These are phyloP conservation scores for Lordiphosa andalusiaca DNA, from an alignment of 2,888 invertebrate species.

Conservation along the genomic window DNA sequence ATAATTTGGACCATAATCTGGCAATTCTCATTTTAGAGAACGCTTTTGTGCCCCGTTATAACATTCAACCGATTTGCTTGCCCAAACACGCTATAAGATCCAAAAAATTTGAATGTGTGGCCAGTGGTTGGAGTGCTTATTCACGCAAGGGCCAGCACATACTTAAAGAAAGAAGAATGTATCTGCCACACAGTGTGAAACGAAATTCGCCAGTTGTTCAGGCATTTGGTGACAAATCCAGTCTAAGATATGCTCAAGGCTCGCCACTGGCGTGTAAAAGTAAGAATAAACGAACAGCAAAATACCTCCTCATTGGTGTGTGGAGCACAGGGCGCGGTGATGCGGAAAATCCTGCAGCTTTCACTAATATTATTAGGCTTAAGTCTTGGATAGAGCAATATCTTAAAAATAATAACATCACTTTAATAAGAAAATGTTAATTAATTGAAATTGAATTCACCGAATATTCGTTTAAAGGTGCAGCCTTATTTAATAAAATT, in stretches of 20 bases:
- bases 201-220: neutral
- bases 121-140: conserved; percentile 29
- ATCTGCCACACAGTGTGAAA: neutral
- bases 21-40: conserved; percentile 25
- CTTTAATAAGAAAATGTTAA: no score
- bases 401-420: neutral
- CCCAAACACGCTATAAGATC: neutral
- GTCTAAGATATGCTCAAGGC: neutral
- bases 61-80: conserved; percentile 27
- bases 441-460: no score
- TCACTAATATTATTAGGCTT: neutral
- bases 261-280: neutral
- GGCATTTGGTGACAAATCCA: neutral
- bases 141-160: neutral
- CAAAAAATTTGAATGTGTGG: conserved; percentile 11
- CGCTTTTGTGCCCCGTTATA: neutral
- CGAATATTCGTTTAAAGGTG: no score
- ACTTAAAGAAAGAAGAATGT: neutral
- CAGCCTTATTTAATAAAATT: no score
- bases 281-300: no score
- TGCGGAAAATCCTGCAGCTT: neutral
- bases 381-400: neutral
- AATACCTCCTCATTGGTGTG: neutral
- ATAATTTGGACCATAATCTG: conserved; percentile 2
- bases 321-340: neutral